phyloP scores from a whole-genome alignment of 1,140 invertebrate genomes.

The Drosophila insularis region DNA sequence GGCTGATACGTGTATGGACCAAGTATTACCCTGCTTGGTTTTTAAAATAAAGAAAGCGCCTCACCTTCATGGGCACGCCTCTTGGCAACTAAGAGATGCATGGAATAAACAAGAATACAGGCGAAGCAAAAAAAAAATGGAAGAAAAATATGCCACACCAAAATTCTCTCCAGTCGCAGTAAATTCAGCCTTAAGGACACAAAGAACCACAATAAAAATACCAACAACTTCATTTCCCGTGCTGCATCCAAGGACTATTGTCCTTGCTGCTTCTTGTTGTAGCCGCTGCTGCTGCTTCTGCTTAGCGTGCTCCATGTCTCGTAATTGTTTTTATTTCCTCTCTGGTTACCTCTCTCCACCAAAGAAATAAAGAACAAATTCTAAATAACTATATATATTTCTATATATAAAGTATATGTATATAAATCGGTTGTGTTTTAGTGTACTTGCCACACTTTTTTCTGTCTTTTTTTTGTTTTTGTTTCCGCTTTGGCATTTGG shows the following conservation, averaged over 20 bases:
- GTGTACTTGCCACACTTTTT: slow-evolving; percentile 16
- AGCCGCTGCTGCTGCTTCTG: slow-evolving; percentile 38
- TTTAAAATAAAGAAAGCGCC: not conserved
- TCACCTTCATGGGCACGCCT: slow-evolving; percentile 1
- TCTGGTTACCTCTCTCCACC: slow-evolving; percentile 21
- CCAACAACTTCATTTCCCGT: slow-evolving; percentile 66
- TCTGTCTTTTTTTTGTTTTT: slow-evolving; percentile 11
- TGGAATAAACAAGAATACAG: slow-evolving; percentile 11
- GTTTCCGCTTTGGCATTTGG: slow-evolving; percentile 13
- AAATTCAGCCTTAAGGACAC: slow-evolving; percentile 49
- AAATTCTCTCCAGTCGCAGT: slow-evolving; percentile 38
- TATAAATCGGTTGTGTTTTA: slow-evolving; percentile 48
- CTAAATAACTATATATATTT: slow-evolving; percentile 3
- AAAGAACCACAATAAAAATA: slow-evolving; percentile 37
- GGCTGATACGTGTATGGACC: not conserved
- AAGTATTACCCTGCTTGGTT: slow-evolving; percentile 20
- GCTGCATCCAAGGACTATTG: slow-evolving; percentile 24
- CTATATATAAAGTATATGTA: not conserved
- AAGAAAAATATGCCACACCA: slow-evolving; percentile 36
- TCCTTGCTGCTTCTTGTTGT: slow-evolving; percentile 20
- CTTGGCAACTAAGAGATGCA: slow-evolving; percentile 20
- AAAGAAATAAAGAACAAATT: slow-evolving; percentile 45
- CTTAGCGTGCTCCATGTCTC: slow-evolving; percentile 27
- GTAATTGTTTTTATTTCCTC: slow-evolving; percentile 60
- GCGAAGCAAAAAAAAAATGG: slow-evolving; percentile 12